These are phyloP conservation scores for Mustela nigripes DNA, from an alignment of 2,113 vertebrate genomes.

Conservation along the genomic window DNA sequence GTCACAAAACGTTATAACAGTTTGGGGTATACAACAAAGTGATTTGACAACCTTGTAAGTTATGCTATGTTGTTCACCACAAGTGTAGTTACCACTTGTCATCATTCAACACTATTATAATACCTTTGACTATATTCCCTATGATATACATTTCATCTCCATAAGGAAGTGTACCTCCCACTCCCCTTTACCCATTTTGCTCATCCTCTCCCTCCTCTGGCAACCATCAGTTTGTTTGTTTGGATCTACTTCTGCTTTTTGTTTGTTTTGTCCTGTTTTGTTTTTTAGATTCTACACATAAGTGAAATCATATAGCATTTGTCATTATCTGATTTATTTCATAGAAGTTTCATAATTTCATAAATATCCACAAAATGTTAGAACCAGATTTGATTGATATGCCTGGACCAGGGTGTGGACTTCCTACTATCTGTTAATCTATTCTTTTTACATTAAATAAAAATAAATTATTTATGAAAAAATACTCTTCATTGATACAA, in stretches of 20 bases:
- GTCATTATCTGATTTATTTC: background rate
- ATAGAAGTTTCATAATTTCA: background rate
- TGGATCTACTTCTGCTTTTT: background rate
- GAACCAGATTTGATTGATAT: background rate
- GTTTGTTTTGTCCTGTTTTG: background rate
- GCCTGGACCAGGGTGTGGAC: background rate
- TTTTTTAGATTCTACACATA: background rate
- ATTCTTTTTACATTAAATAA: background rate
- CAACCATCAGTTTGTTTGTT: background rate
- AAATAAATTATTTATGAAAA: background rate
- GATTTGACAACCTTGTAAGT: background rate
- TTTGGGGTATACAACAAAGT: background rate
- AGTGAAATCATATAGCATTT: background rate
- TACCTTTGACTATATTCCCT: background rate
- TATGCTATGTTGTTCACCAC: background rate
- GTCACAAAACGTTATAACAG: background rate
- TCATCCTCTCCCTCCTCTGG: background rate
- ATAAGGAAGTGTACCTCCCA: background rate
- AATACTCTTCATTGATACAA: background rate
- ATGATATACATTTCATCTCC: background rate
- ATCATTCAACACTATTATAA: background rate
- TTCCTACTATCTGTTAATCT: background rate
- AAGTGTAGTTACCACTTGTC: background rate
- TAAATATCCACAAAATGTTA: background rate
- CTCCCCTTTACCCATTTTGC: background rate